A percentile compares a stretch with the other conserved stretches of the same genome.
These are phyloP conservation scores for Hydrochoerus hydrochaeris DNA, from an alignment of 2,113 vertebrate genomes.

Conservation along the genomic window DNA sequence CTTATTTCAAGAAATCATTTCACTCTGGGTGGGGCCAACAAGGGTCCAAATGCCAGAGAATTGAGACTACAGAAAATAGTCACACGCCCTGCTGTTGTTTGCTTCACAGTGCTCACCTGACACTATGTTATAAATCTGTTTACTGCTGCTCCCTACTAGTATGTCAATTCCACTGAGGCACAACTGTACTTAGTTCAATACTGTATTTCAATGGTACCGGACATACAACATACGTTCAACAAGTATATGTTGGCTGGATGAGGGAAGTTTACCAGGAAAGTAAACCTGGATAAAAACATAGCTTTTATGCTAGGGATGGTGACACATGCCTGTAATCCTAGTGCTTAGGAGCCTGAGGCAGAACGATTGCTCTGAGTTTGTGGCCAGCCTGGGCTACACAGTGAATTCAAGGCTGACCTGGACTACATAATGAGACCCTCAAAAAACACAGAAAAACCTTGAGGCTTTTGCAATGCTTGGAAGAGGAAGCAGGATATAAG, in stretches of 20 bases:
- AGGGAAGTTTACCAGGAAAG: not conserved
- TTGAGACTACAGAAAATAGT: not conserved
- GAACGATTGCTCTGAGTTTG: not conserved
- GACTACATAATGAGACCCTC: not conserved
- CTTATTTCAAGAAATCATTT: not conserved
- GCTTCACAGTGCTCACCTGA: not conserved
- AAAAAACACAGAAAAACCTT: not conserved
- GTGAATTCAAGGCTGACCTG: not conserved
- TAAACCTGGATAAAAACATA: not conserved
- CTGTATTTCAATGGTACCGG: not conserved
- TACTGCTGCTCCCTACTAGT: not conserved
- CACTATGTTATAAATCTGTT: not conserved
- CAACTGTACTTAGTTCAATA: not conserved
- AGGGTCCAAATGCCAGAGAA: not conserved
- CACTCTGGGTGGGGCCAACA: not conserved
- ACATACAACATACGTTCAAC: not conserved
- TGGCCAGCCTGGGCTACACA: not conserved
- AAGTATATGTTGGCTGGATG: not conserved
- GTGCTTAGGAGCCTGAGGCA: not conserved
- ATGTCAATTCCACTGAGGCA: not conserved
- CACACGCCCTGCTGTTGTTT: not conserved
- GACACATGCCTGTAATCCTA: not conserved
- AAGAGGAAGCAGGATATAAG: not conserved
- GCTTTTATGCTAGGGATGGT: not conserved
- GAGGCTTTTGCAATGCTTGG: not conserved